Percentiles rank a stretch among this genome's conserved stretches.
Evolutionary conservation across 2,888 invertebrate species (phyloP).

Genomic region (Diplolepis rosae): DNA sequence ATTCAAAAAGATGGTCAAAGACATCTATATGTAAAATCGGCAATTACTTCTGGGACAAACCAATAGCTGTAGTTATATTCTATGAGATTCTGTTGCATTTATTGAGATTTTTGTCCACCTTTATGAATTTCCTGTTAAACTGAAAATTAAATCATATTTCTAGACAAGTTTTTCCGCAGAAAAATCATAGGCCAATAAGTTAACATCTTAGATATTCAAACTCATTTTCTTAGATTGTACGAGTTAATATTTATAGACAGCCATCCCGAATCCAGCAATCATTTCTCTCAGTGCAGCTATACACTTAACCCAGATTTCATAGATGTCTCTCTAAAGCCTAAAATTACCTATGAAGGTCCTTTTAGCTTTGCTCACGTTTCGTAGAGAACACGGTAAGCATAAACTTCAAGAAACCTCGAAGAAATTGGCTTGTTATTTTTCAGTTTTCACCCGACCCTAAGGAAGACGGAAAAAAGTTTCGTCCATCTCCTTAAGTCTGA

Average conservation of each 20-base stretch:
- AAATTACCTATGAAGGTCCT: slow-evolving; percentile 1
- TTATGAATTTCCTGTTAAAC: no score
- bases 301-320: slow-evolving; percentile 6
- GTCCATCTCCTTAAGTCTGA: slow-evolving; percentile 51
- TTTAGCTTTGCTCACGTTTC: not conserved
- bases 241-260: not conserved
- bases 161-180: no score
- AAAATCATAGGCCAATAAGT: no score
- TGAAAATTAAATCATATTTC: no score
- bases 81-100: no score
- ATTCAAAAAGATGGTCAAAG: no score
- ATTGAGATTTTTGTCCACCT: no score
- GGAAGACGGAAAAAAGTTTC: slow-evolving; percentile 47
- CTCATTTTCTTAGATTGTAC: no score
- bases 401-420: slow-evolving; percentile 38
- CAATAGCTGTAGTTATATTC: no score
- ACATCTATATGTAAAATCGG: no score
- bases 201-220: not conserved
- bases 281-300: slow-evolving; percentile 9
- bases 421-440: slow-evolving; percentile 57
- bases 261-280: not conserved
- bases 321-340: not conserved
- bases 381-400: not conserved
- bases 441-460: slow-evolving; percentile 51
- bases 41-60: no score